Percentiles rank a stretch among this genome's conserved stretches.
phyloP scores from a whole-genome alignment of 2,888 invertebrate species.

The Blastobasis lacticolella region DNA sequence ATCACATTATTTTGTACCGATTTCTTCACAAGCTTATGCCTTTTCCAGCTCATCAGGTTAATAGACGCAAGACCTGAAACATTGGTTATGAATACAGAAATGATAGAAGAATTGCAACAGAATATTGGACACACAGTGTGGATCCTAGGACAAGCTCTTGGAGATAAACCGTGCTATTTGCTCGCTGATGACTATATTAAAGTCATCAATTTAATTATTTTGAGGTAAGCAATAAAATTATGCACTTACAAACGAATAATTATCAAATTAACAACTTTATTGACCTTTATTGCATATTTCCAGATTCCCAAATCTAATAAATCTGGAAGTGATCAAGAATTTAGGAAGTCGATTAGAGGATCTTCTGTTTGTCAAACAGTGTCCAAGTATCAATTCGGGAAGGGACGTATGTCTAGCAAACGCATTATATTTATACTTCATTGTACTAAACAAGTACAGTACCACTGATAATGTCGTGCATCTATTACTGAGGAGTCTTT shows the following conservation, averaged over 20 bases:
- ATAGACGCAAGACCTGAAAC: constrained; percentile 30
- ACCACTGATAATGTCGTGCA: constrained; percentile 9
- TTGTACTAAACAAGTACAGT: constrained; percentile 18
- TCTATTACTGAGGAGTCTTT: constrained; percentile 21
- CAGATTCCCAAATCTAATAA: constrained; percentile 34
- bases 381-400: constrained; percentile 24
- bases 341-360: constrained; percentile 22
- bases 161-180: constrained; percentile 32
- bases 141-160: constrained; percentile 27
- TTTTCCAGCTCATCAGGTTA: constrained; percentile 44
- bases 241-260: not conserved
- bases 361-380: constrained; percentile 23
- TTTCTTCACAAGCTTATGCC: not conserved
- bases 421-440: constrained; percentile 24
- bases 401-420: constrained; percentile 38
- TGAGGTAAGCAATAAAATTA: constrained; percentile 29
- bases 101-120: constrained; percentile 4
- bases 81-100: constrained; percentile 13
- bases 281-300: constrained; percentile 12
- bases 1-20: not conserved
- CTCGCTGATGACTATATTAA: constrained; percentile 44
- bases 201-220: constrained; percentile 37
- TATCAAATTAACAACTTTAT: not conserved
- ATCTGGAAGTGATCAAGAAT: constrained; percentile 14
- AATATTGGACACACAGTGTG: constrained; percentile 18